These are phyloP conservation scores for Pipra filicauda DNA, from an alignment of 2,113 vertebrate species.

Conservation along the genomic window DNA sequence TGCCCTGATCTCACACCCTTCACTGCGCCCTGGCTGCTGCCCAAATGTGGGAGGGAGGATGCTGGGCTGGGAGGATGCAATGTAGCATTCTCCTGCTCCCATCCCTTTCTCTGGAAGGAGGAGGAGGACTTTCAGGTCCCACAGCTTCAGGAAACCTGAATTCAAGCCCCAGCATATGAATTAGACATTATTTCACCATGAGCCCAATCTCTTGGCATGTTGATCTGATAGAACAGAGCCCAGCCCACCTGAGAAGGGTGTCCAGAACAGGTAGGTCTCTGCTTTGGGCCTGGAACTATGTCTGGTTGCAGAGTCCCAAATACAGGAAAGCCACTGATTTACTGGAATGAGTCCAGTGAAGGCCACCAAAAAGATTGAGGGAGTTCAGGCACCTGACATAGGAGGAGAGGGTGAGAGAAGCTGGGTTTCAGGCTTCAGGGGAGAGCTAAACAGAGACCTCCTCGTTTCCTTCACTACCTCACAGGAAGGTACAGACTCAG, in stretches of 20 bases:
- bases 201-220: background rate
- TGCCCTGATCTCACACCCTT: background rate
- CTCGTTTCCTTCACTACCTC: background rate
- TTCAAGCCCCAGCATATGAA: background rate
- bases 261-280: background rate
- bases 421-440: background rate
- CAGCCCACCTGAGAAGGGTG: background rate
- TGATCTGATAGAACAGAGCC: background rate
- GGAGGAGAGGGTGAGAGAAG: background rate
- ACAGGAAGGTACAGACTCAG: background rate
- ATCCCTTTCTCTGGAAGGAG: background rate
- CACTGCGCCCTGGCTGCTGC: background rate
- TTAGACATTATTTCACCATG: background rate
- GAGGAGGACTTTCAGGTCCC: background rate
- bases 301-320: background rate
- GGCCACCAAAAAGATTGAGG: background rate
- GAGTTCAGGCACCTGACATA: background rate
- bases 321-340: background rate
- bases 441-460: background rate
- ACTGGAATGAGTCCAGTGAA: background rate
- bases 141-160: background rate
- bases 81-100: background rate
- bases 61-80: background rate
- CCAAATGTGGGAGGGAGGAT: background rate
- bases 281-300: background rate